These are phyloP conservation scores for Campaea margaritaria DNA, from an alignment of 2,888 invertebrate genomes.

Conservation along the genomic window DNA sequence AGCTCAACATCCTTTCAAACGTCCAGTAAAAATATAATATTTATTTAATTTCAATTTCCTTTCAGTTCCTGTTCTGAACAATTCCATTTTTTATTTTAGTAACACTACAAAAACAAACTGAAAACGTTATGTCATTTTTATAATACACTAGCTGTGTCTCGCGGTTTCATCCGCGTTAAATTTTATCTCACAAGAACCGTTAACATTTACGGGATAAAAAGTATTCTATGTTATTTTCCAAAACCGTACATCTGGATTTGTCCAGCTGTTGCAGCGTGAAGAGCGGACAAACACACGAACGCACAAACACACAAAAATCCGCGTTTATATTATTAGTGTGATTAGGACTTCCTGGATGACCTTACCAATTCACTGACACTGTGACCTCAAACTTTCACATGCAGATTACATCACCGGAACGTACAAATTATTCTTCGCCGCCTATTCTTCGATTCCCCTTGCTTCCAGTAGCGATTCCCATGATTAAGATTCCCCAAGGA, in stretches of 20 bases:
- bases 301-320: too few relatives aligned
- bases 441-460: constrained; percentile 40
- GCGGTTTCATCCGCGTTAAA: too few relatives aligned
- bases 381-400: constrained; percentile 14
- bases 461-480: constrained; percentile 67
- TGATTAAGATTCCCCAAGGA: constrained; percentile 77
- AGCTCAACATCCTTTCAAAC: constrained; percentile 8
- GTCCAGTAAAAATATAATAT: neutral
- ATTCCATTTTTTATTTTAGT: neutral
- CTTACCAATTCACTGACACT: neutral
- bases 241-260: too few relatives aligned
- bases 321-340: neutral
- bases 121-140: too few relatives aligned
- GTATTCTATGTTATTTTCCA: too few relatives aligned
- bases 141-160: too few relatives aligned
- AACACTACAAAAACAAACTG: too few relatives aligned
- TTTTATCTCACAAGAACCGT: too few relatives aligned
- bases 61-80: neutral
- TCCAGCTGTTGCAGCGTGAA: too few relatives aligned
- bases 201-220: too few relatives aligned
- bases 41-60: too few relatives aligned
- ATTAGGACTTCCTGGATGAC: neutral
- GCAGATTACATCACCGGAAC: constrained; percentile 32
- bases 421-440: constrained; percentile 29
- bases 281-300: too few relatives aligned